Evolutionary conservation across 2,113 vertebrate species (phyloP).

Genomic region (Mastomys coucha): DNA sequence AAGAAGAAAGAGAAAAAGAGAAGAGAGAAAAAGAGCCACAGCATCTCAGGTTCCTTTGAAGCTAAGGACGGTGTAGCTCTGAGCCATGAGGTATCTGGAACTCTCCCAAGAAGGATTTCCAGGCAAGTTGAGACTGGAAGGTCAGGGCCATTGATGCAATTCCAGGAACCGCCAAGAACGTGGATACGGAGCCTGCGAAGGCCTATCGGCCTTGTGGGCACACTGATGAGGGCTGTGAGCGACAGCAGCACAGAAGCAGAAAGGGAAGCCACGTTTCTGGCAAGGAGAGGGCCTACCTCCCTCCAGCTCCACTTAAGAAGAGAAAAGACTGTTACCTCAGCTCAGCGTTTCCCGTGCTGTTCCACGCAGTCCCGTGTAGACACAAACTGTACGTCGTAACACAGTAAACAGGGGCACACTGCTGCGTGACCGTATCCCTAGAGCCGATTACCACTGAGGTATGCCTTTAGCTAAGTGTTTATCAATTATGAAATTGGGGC

Average conservation of each 20-base stretch:
- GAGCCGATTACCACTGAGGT: background rate
- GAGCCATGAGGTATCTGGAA: background rate
- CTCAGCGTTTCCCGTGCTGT: background rate
- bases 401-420: background rate
- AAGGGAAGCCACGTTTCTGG: background rate
- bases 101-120: background rate
- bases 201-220: background rate
- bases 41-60: background rate
- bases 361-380: background rate
- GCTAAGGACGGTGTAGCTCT: background rate
- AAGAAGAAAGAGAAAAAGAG: no score
- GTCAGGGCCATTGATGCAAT: background rate
- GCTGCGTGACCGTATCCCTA: background rate
- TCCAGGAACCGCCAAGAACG: background rate
- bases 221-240: background rate
- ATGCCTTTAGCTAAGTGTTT: background rate
- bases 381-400: background rate
- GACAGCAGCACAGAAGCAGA: background rate
- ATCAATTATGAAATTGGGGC: background rate
- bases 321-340: background rate
- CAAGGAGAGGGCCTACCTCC: background rate
- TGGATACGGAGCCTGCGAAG: background rate
- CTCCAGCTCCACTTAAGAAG: background rate
- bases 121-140: slow-evolving; percentile 23
- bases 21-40: rapidly evolving